Evolutionary conservation across 2,113 vertebrate genomes (phyloP).

Genomic region (Microcebus jonahi): DNA sequence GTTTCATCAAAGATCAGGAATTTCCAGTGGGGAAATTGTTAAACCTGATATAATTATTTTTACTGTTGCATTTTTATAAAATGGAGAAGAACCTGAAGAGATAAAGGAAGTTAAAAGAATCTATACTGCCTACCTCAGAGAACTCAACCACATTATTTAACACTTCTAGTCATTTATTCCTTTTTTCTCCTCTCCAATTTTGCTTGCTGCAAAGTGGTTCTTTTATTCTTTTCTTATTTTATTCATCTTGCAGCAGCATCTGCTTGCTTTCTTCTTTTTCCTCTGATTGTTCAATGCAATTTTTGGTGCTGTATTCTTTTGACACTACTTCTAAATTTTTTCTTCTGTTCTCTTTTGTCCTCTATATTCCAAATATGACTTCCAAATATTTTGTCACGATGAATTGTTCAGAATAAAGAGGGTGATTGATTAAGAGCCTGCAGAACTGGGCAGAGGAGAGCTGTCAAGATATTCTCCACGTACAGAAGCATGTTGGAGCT

Average conservation of each 20-base stretch:
- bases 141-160: not conserved
- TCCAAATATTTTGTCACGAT: not conserved
- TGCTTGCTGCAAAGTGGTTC: not conserved
- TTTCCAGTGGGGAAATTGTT: not conserved
- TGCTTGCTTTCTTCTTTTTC: not conserved
- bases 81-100: not conserved
- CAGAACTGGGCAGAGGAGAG: not conserved
- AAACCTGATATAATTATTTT: not conserved
- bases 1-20: not conserved
- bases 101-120: not conserved
- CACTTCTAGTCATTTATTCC: not conserved
- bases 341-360: not conserved
- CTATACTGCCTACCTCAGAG: not conserved
- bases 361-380: not conserved
- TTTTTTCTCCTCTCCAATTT: not conserved
- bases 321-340: not conserved
- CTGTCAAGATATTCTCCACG: not conserved
- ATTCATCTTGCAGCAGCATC: not conserved
- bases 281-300: not conserved
- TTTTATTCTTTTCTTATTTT: not conserved
- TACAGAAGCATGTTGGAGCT: not conserved
- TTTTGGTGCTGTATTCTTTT: not conserved
- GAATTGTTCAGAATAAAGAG: not conserved
- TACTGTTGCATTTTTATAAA: not conserved
- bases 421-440: not conserved